Base-by-base conservation (phyloP, 2,888 invertebrate species). In the Falcaria lacertinaria region DNA sequence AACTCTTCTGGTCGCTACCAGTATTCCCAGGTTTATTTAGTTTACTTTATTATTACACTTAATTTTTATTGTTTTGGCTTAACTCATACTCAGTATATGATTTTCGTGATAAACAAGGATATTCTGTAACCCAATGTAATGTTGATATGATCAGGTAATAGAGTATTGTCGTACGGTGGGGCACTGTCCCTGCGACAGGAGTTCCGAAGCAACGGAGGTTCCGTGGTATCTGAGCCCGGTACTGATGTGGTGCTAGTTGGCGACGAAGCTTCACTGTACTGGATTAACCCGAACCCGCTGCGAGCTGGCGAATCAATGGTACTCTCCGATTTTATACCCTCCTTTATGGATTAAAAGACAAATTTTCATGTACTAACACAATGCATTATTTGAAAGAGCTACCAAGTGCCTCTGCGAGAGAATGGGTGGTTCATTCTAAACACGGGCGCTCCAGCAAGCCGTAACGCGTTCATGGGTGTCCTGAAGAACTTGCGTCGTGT, bases 91-190 rank as follows among this genome's bases (percentile, higher is more conserved):
- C n/a, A n/a, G n/a, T n/a, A n/a, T n/a, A n/a, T n/a, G n/a, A n/a
- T n/a, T n/a, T n/a, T n/a, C n/a, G n/a, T n/a, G n/a, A n/a, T n/a
- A n/a, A n/a, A n/a, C n/a, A n/a, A n/a, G n/a, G n/a, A n/a, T n/a
- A n/a, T n/a, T n/a, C n/a, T n/a, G n/a, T n/a, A n/a, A n/a, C n/a
- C n/a, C n/a, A n/a, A n/a, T n/a, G n/a, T n/a, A n/a, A n/a, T n/a
- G n/a, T n/a, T 19, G 19, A 19, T 19, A 5, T 15, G 17, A 17
- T 4, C n/a, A 69, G 95, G 94, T 34, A 94, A 95, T 66, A 90
- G 95, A 85, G 90, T 98, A 5, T 91, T 94, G 44, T 97, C 98
- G 0, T 98, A 98, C 70, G 97, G 97, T 0, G 98, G 98, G 0
- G 90, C 90, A 41, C 76, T 98, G 4, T 92, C 92, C 13, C 92